Evolutionary conservation across 2,888 invertebrate genomes (phyloP).

Genomic region (Polydrusus pterygomalis): DNA sequence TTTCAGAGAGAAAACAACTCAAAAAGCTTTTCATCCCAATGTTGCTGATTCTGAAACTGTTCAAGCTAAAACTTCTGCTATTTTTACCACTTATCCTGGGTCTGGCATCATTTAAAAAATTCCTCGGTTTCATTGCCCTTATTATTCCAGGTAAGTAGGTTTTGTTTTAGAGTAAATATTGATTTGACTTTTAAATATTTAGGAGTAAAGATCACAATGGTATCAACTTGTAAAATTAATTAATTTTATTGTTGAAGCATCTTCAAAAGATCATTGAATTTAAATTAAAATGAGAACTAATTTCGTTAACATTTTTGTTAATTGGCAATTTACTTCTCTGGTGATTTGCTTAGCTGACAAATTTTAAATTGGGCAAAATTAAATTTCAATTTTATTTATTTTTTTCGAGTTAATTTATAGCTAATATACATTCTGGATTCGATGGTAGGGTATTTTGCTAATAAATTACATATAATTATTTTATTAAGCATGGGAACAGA

Average conservation of each 20-base stretch:
- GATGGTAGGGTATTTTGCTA: too few relatives aligned
- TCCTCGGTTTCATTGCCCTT: conserved; percentile 86
- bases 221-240: background rate
- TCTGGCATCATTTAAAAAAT: conserved; percentile 88
- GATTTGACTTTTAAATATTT: background rate
- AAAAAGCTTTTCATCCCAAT: conserved; percentile 89
- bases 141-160: conserved; percentile 79
- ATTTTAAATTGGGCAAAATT: too few relatives aligned
- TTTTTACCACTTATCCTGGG: conserved; percentile 90
- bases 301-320: background rate
- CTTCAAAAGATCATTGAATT: background rate
- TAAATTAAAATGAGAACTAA: background rate
- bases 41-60: conserved; percentile 86
- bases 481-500: too few relatives aligned
- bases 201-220: background rate
- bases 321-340: background rate
- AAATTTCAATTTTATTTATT: too few relatives aligned
- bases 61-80: conserved; percentile 87
- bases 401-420: too few relatives aligned
- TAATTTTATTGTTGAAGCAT: background rate
- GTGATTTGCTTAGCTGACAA: conserved; percentile 70
- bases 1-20: conserved; percentile 84
- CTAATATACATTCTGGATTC: too few relatives aligned
- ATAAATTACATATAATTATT: too few relatives aligned
- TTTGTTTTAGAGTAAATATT: background rate